phyloP scores from a whole-genome alignment of 2,888 invertebrate species.

The Mythimna lalbum region DNA sequence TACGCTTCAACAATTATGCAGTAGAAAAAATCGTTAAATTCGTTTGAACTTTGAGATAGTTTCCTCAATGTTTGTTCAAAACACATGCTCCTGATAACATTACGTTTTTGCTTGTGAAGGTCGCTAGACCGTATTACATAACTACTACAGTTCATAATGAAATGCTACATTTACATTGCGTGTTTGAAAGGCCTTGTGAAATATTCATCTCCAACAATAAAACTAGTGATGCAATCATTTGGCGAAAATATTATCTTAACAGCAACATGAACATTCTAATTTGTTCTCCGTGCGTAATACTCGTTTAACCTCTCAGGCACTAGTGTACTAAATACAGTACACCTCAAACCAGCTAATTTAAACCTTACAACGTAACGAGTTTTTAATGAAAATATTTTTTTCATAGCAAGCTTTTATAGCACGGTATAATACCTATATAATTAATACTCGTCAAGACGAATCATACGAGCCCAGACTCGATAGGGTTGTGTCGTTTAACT shows the following conservation, averaged over 20 bases:
- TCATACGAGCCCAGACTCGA: too few species aligned
- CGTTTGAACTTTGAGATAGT: conserved; percentile 39
- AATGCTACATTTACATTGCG: conserved; percentile 40
- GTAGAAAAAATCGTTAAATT: conserved; percentile 21
- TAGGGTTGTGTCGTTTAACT: too few species aligned
- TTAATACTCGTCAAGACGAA: too few species aligned
- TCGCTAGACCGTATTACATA: conserved; percentile 32
- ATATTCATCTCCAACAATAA: conserved; percentile 38
- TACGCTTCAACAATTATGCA: conserved; percentile 48
- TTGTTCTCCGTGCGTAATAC: conserved; percentile 33
- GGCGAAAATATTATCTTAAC: conserved; percentile 21
- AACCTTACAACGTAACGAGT: too few species aligned
- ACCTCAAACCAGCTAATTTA: too few species aligned
- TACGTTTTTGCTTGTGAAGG: conserved; percentile 41
- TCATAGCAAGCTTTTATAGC: too few species aligned
- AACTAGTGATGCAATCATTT: conserved; percentile 44
- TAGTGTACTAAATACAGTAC: too few species aligned
- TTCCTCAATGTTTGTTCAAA: conserved; percentile 39
- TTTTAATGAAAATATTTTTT: too few species aligned
- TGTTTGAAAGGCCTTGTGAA: conserved; percentile 43
- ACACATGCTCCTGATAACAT: conserved; percentile 40
- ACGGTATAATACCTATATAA: too few species aligned
- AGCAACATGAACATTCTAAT: conserved; percentile 38
- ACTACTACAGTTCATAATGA: conserved; percentile 19
- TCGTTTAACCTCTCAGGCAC: too few species aligned